Evolutionary conservation across 2,113 vertebrate genomes (phyloP).

Genomic region (Daubentonia madagascariensis): DNA sequence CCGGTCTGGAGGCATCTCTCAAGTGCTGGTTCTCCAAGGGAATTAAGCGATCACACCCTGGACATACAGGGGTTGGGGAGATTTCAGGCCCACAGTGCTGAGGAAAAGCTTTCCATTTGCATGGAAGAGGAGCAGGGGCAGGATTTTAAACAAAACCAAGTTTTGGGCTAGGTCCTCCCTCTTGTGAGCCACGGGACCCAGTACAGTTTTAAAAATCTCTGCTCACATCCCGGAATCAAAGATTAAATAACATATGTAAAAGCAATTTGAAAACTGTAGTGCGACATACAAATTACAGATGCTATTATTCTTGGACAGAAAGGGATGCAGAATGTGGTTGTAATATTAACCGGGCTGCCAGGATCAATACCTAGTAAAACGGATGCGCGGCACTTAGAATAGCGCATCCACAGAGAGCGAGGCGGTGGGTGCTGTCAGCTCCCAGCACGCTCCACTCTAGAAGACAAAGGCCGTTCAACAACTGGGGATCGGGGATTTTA

Average conservation of each 20-base stretch:
- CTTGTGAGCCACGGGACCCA: neutral
- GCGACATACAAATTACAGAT: accelerated
- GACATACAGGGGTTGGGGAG: neutral
- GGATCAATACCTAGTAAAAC: neutral
- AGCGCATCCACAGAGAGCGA: neutral
- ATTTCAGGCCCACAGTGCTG: too few relatives aligned
- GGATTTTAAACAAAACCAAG: too few relatives aligned
- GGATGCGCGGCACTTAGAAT: neutral
- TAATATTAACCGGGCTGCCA: neutral
- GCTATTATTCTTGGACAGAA: neutral
- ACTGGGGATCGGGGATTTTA: neutral
- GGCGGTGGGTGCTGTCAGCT: neutral
- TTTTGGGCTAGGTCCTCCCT: neutral
- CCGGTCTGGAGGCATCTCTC: neutral
- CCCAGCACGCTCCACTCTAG: neutral
- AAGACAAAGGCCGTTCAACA: neutral
- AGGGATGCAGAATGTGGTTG: accelerated
- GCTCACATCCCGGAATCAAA: neutral
- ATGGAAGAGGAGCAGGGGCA: neutral
- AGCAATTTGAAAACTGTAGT: accelerated
- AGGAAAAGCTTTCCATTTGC: neutral
- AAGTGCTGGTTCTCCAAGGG: neutral
- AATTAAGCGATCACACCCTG: accelerated
- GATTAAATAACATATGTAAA: accelerated
- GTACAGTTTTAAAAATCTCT: neutral